Conservation (phyloP, 2,888 invertebrate species). For the Drosophila ezoana region DNA sequence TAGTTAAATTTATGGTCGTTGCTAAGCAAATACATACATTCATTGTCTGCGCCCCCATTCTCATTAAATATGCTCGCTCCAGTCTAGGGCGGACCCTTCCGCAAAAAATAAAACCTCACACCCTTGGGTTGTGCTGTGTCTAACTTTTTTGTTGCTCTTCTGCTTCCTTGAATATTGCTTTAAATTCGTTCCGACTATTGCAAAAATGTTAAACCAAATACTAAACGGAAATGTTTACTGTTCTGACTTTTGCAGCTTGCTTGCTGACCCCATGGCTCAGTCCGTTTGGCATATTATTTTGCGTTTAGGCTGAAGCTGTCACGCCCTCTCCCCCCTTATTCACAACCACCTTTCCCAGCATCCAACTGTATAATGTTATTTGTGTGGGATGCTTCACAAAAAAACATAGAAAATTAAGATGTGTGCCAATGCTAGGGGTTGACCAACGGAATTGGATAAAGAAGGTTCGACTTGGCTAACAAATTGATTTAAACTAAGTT, state of each 20-base stretch:
- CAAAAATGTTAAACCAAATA: slow-evolving; percentile 52
- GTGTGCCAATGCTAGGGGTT: slow-evolving; percentile 6
- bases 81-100: background rate
- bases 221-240: slow-evolving; percentile 31
- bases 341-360: background rate
- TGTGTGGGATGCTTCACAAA: slow-evolving; percentile 11
- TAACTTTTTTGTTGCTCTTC: slow-evolving; percentile 16
- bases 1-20: slow-evolving; percentile 55
- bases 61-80: slow-evolving; percentile 60
- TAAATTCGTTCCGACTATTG: slow-evolving; percentile 30
- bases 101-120: slow-evolving; percentile 11
- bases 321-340: background rate
- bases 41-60: slow-evolving; percentile 20
- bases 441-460: slow-evolving; percentile 27
- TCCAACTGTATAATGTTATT: slow-evolving; percentile 27
- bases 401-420: slow-evolving; percentile 43
- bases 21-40: slow-evolving; percentile 53
- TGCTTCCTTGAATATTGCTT: slow-evolving; percentile 22
- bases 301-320: slow-evolving; percentile 12
- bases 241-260: slow-evolving; percentile 36
- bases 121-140: background rate
- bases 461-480: slow-evolving; percentile 21
- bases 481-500: slow-evolving; percentile 73
- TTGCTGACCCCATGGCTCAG: background rate
- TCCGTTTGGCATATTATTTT: slow-evolving; percentile 37